Base-by-base conservation (phyloP, 2,113 vertebrate species). In the Myocastor coypus region DNA sequence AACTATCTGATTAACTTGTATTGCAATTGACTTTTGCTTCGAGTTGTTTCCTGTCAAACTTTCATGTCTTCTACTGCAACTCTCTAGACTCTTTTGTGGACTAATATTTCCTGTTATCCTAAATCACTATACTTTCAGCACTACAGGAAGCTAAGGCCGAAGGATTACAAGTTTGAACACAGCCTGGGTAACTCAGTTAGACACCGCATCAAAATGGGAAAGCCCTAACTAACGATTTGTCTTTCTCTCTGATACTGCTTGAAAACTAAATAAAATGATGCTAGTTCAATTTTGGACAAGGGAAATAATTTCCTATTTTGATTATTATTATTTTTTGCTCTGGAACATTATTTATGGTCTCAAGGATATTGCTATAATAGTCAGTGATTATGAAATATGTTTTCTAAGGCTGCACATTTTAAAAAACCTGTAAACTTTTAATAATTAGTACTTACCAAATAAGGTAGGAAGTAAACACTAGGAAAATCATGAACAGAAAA, bases 401-500 rank as follows among this genome's bases (percentile, higher is more conserved):
- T 86, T 97, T n/a, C 50, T 86, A 30, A 63, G 34, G 7, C 5
- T 22, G 64, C 26, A 42, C 3, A 32, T 63, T 89, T 8, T 10
- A 69, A 83, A 92, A 30, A 66, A 1, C 20, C 37, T 63, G 42
- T 46, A 96, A 81, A 78, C 28, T 28, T 94, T 87, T 75, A 1
- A 73, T 30, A 83, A 0, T 69, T 69, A 69, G 91, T 95, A 99
- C 99, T 97, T 99, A 99, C 99, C 99, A 99, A 98, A 99, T 97
- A 97, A 99, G 97, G 98, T 99, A 99, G 77, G 99, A 99, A 94
- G 99, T 98, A 84, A 99, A 98, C 97, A 99, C 98, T 93, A 99
- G 98, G 98, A 99, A 99, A 98, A 99, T 96, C 91, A 99, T 98
- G 94, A 99, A 96, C 97, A 99, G 97, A 98, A 99, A 99, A 97